A percentile compares a stretch with the other conserved stretches of the same genome.
Evolutionary conservation across 2,888 invertebrate species (phyloP).

Genomic region (Drosophila mulleri): DNA sequence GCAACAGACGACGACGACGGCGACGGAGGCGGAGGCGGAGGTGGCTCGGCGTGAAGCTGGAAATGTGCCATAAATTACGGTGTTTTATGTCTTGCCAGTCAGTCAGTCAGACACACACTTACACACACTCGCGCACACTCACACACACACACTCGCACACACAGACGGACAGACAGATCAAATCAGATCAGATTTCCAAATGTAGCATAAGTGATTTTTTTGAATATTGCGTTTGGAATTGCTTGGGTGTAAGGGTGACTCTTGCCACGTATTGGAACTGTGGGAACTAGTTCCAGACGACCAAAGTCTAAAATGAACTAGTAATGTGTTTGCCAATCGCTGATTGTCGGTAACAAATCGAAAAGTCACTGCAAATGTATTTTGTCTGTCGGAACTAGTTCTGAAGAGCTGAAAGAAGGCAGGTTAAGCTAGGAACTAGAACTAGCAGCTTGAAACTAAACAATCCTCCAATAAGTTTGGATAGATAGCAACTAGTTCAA

Average conservation of each 20-base stretch:
- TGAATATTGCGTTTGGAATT: conserved; percentile 28
- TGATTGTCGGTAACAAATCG: no score
- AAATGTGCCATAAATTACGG: conserved; percentile 75
- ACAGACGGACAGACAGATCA: conserved; percentile 42
- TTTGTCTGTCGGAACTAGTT: no score
- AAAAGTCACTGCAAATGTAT: no score
- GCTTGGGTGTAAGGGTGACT: neutral
- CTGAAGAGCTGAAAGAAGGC: no score
- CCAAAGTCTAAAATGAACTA: no score
- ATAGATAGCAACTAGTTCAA: no score
- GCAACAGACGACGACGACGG: conserved; percentile 63
- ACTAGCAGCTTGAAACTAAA: no score
- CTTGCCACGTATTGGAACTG: neutral
- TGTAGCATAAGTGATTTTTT: conserved; percentile 54
- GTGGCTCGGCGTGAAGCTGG: conserved; percentile 55
- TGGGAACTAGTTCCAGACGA: neutral
- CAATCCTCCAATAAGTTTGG: no score
- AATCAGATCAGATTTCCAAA: conserved; percentile 59
- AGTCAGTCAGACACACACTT: conserved; percentile 37
- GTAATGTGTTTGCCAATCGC: no score
- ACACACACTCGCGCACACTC: conserved; percentile 20
- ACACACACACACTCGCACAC: conserved; percentile 14
- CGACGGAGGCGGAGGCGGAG: no score
- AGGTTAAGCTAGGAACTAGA: no score
- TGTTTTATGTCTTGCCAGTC: conserved; percentile 69